Conservation (phyloP, 2,797 vertebrate genomes). For the Babyrousa celebensis region DNA sequence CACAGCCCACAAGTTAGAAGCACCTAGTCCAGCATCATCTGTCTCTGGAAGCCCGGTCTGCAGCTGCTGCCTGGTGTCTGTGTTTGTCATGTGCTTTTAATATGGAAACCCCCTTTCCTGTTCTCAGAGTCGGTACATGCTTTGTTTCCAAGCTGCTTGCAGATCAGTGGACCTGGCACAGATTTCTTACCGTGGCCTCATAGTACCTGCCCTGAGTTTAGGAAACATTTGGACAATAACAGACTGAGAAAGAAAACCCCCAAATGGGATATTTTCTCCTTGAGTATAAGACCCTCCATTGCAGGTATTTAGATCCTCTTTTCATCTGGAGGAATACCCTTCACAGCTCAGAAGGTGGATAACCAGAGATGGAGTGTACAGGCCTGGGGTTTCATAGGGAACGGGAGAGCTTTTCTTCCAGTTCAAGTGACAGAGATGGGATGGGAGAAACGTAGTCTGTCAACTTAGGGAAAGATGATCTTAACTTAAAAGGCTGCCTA, state of each 20-base stretch:
- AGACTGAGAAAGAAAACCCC: conserved; percentile 2
- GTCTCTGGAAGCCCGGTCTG: conserved; percentile 76
- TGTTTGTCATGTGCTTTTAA: conserved; percentile 88
- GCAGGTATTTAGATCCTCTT: neutral
- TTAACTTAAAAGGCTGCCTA: neutral
- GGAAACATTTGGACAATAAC: neutral
- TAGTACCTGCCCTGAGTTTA: neutral
- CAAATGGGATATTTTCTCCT: neutral
- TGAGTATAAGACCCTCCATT: neutral
- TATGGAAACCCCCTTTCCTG: conserved; percentile 85
- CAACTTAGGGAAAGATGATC: neutral
- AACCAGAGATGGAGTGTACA: neutral
- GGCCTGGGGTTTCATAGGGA: neutral
- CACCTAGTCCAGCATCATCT: conserved; percentile 44
- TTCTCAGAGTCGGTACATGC: conserved; percentile 88
- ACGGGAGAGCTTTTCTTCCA: neutral
- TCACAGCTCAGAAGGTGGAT: neutral
- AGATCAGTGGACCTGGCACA: conserved; percentile 89
- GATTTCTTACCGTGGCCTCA: conserved; percentile 81
- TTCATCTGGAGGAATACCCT: neutral
- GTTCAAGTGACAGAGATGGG: neutral
- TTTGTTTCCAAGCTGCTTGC: conserved; percentile 80
- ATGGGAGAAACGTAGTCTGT: neutral
- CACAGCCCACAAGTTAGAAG: neutral
- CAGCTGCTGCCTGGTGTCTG: conserved; percentile 83